Base-by-base conservation (phyloP, 1,140 invertebrate genomes). In the Steinernema khuongi region DNA sequence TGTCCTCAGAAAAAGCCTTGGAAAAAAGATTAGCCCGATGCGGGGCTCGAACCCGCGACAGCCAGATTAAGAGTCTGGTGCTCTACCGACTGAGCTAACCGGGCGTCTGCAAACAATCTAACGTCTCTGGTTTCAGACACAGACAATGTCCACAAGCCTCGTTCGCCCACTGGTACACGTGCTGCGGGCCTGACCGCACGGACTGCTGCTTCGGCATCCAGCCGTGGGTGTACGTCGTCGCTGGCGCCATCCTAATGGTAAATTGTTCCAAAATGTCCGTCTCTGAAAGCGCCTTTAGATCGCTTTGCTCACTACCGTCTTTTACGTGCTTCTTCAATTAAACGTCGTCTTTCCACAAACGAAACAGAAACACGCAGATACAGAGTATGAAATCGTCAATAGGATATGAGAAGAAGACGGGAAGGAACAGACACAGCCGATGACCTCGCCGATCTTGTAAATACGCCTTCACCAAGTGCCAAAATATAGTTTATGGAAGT, bases 31-130 rank as follows among this genome's bases (percentile, higher is more conserved):
- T 67, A 76, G 73, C 79, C 76, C 79, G 79, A 81, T 76, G 77
- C 79, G 80, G 80, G 80, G 79, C 80, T 82, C 75, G 80, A 80
- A 81, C 80, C 80, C 79, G 74, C 72, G 81, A 83, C 79, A 81
- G 70, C 77, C 77, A 83, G 79, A 79, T 83, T 83, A 81, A 83
- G 79, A 83, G 81, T 81, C 79, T 81, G 79, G 79, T 81, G 79
- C 81, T 81, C 79, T 83, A 73, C 33, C 30, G 29, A 31, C 29
- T 66, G 29, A 31, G 31, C 7, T 41, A 26, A 26, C 32, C 50
- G 50, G 50, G 50, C 50, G n/a, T n/a, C n/a, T n/a, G n/a, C n/a
- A n/a, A n/a, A n/a, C n/a, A n/a, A n/a, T n/a, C n/a, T n/a, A n/a
- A n/a, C n/a, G n/a, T n/a, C n/a, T n/a, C n/a, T n/a, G n/a, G n/a